Percentiles rank a stretch among this genome's conserved stretches.
These are phyloP conservation scores for Coelinius sp. DNA, from an alignment of 2,888 invertebrate genomes.

Conservation along the genomic window DNA sequence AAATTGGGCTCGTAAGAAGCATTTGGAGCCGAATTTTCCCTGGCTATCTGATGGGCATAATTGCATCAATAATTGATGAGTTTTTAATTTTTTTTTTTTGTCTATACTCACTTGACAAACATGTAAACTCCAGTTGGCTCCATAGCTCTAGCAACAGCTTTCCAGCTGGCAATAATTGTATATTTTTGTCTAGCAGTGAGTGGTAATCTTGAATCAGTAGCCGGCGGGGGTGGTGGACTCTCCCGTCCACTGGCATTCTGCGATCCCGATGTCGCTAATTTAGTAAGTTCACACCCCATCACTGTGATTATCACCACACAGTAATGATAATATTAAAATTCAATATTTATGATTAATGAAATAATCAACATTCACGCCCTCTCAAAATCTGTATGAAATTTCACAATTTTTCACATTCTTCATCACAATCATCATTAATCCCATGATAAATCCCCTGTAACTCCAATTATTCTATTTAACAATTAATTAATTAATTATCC, in stretches of 20 bases:
- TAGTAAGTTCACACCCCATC: slow-evolving; percentile 87
- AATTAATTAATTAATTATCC: too few relatives aligned
- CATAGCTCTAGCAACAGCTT: slow-evolving; percentile 90
- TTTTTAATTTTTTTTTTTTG: too few relatives aligned
- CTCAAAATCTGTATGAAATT: too few relatives aligned
- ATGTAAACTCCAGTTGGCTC: slow-evolving; percentile 90
- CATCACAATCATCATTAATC: too few relatives aligned
- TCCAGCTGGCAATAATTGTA: slow-evolving; percentile 91
- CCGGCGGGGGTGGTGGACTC: slow-evolving; percentile 78
- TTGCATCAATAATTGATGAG: too few relatives aligned
- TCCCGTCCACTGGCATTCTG: slow-evolving; percentile 72
- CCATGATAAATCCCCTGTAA: too few relatives aligned
- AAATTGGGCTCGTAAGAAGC: too few relatives aligned
- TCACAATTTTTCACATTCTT: too few relatives aligned
- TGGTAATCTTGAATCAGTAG: slow-evolving; percentile 84
- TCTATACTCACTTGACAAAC: slow-evolving; percentile 93
- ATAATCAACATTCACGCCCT: too few relatives aligned
- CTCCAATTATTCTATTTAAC: too few relatives aligned
- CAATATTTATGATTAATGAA: not conserved
- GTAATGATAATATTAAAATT: not conserved
- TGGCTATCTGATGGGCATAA: too few relatives aligned
- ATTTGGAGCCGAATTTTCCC: too few relatives aligned
- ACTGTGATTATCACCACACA: not conserved
- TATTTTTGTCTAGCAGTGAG: slow-evolving; percentile 90
- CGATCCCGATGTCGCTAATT: slow-evolving; percentile 75